Evolutionary conservation across 2,888 invertebrate genomes (phyloP), one percentile per base, ranked within the genome.

Genomic region (Scaptodrosophila latifasciaeformis): DNA sequence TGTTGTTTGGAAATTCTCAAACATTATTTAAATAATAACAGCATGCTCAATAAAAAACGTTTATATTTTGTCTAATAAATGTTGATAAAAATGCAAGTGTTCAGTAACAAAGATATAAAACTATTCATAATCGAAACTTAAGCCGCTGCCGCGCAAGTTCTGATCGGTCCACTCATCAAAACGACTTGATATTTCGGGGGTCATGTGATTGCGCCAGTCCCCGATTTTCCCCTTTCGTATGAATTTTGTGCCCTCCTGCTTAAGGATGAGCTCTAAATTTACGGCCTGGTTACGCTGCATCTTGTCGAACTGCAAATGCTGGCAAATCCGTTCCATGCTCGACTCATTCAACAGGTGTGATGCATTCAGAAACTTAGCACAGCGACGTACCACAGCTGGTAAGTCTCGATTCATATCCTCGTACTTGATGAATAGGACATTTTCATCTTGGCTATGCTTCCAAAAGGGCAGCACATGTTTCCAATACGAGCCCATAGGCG

Each of bases 261-360:
- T 88, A 7, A 92, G 84, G 31, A 92, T 86, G 1, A 89, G 87
- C 56, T 92, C 91, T 69, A 92, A 84, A 75, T 96, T 96, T 0
- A 94, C 91, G 1, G 92, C 92, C 18, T 92, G 90, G 84, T 96
- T 96, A 0, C 89, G 87, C 76, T 92, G 92, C 96, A 96, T 96
- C 67, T 90, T 92, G 46, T 91, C 89, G 83, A 96, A 96, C 42
- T 92, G 91, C 15, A 95, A 89, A 79, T 95, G 93, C 2, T 92
- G 90, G 56, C 90, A 90, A 0, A 96, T 88, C n/a, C 87, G 87
- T 2, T 89, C 86, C 1, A 95, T 87, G 72, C 95, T 90, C 3
- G 90, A 89, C 0, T 92, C 91, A 0, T 89, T 89, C 12, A 93
- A 84, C 7, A 86, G 82, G 80, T 92, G 92, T 4, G 89, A 89